Percentiles rank a stretch among this genome's conserved stretches.
phyloP scores from a whole-genome alignment of 2,797 vertebrate genomes.

The Acipenser ruthenus region DNA sequence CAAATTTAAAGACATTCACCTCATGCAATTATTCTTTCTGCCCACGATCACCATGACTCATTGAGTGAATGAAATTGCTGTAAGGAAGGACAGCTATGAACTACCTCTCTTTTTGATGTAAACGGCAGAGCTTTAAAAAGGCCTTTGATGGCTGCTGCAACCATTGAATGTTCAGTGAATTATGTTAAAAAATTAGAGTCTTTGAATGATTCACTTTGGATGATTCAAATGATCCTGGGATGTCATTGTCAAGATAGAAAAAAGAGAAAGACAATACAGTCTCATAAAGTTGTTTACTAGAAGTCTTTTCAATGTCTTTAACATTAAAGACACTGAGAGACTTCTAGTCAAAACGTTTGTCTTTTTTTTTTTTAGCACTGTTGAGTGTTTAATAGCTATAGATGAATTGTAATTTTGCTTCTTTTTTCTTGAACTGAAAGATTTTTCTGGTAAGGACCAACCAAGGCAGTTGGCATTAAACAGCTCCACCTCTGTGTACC shows the following conservation, averaged over 20 bases:
- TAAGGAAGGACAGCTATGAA: neutral
- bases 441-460: constrained; percentile 69
- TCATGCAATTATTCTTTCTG: neutral
- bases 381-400: neutral
- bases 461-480: constrained; percentile 71
- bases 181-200: neutral
- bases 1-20: neutral
- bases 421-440: constrained; percentile 36
- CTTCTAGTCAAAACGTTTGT: neutral
- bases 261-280: no score
- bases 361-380: neutral
- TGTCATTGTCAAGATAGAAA: neutral
- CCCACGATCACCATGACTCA: constrained; percentile 24
- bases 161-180: constrained; percentile 3
- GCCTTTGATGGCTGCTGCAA: constrained; percentile 18
- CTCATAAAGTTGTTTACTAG: neutral
- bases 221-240: no score
- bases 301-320: neutral
- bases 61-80: neutral
- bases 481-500: constrained; percentile 54
- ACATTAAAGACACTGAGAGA: neutral
- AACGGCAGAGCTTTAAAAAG: constrained; percentile 14
- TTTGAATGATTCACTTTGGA: no score
- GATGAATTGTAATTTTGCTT: neutral
- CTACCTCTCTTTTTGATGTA: constrained; percentile 14